Conservation (phyloP, 2,113 vertebrate genomes). For the Pongo pygmaeus region DNA sequence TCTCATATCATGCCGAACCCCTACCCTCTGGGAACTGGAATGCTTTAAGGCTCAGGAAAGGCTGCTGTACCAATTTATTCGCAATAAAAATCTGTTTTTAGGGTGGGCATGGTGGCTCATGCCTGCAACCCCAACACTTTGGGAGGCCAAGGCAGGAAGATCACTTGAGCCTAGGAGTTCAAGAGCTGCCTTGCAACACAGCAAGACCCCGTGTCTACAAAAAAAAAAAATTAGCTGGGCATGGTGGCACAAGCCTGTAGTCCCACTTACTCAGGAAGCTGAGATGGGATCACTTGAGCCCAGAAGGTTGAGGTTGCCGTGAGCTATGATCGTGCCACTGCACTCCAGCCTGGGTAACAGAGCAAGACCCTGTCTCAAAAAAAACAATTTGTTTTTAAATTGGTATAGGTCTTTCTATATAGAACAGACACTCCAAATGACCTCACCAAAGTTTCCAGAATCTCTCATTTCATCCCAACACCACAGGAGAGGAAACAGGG, state of each 20-base stretch:
- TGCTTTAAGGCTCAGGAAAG: not conserved
- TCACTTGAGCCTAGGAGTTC: not conserved
- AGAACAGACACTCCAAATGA: too few relatives aligned
- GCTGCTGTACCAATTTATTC: not conserved
- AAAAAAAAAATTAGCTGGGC: not conserved
- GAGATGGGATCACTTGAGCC: not conserved
- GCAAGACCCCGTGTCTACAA: not conserved
- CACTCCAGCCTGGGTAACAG: not conserved
- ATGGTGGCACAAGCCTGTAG: not conserved
- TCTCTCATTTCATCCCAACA: not conserved
- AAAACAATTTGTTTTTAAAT: not conserved
- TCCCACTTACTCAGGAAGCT: not conserved
- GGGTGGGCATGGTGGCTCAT: not conserved
- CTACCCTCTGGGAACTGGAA: not conserved
- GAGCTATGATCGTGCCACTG: not conserved
- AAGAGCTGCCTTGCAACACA: not conserved
- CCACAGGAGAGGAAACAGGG: not conserved
- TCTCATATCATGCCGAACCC: accelerated
- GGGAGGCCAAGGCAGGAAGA: not conserved
- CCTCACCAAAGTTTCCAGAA: not conserved
- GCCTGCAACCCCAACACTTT: not conserved
- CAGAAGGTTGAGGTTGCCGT: not conserved
- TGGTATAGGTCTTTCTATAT: too few relatives aligned
- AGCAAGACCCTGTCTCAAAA: not conserved
- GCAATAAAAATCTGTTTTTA: not conserved